Base-by-base conservation (phyloP, 1,140 invertebrate genomes). In the Coboldia fuscipes region DNA sequence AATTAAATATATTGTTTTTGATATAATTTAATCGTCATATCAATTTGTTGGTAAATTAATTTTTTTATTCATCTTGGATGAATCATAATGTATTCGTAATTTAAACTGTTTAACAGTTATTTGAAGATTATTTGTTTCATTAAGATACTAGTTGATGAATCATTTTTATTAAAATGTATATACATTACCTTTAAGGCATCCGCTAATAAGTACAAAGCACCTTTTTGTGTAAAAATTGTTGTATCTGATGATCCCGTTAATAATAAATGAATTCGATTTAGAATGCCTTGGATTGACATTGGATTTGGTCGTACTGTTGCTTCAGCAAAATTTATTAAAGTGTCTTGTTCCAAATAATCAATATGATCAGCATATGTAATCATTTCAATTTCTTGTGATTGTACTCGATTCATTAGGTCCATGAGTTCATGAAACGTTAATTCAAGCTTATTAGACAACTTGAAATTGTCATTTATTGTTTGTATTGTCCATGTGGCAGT, bases 281-380 rank as follows among this genome's bases (percentile, higher is more conserved):
- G 47, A n/a, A 78, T 41, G 36, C 65, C 63, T 13, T 66, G 61
- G 18, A 79, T 50, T 1, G 71, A 70, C 20, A 64, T 57, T 0
- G 63, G 47, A 38, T 64, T 63, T 27, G 72, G 68, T 0, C 71
- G 70, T 1, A 78, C 66, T 5, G 67, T 69, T 45, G 60, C 65
- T 26, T 56, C 54, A 0, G 75, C 74, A 41, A 80, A 80, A 41
- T 71, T 65, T 41, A 72, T 52, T 18, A 80, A 42, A 1, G 77
- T 82, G 27, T 56, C 58, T 22, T 50, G 48, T 45, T 80, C 75
- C 22, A 68, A 57, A 20, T 62, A 51, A 23, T 56, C 57, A 32
- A 61, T 53, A 10, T 60, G 26, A 0, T 44, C 34, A 22, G 61
- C 52, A 43, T 73, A 75, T 16, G 57, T 50, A 5, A 60, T 33